phyloP scores from a whole-genome alignment of 2,888 invertebrate genomes.

The Resseliella maxima region DNA sequence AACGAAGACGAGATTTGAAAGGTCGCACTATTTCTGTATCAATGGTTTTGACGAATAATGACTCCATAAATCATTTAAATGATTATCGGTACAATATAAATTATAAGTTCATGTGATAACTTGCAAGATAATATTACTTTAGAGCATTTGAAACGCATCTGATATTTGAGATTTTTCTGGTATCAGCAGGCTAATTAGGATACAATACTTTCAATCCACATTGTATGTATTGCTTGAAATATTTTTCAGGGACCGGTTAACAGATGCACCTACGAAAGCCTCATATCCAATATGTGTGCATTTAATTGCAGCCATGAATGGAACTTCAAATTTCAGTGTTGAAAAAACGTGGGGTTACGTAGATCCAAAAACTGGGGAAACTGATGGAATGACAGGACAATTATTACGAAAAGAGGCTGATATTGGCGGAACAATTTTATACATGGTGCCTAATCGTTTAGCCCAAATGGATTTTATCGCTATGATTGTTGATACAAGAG shows the following conservation, averaged over 20 bases:
- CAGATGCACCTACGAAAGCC: background rate
- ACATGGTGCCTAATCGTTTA: slow-evolving; percentile 64
- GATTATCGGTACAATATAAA: slow-evolving; percentile 43
- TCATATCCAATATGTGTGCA: background rate
- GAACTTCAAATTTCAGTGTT: background rate
- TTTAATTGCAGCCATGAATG: background rate
- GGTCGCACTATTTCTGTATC: background rate
- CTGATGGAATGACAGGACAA: background rate
- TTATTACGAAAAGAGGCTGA: slow-evolving; percentile 32
- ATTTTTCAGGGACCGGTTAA: background rate
- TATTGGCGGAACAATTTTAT: slow-evolving; percentile 66
- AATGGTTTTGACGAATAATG: slow-evolving; percentile 11
- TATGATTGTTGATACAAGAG: slow-evolving; percentile 70
- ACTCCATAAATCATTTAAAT: slow-evolving; percentile 19
- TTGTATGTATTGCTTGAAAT: no score
- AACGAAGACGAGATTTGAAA: background rate
- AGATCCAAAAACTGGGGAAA: background rate
- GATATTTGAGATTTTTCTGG: no score
- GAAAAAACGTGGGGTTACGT: slow-evolving; percentile 15
- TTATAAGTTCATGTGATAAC: no score
- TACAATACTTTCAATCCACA: no score
- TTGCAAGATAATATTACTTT: no score
- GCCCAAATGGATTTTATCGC: slow-evolving; percentile 70
- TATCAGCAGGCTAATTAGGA: no score
- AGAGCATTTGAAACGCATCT: no score